Percentiles rank a stretch among this genome's conserved stretches.
phyloP scores from a whole-genome alignment of 1,140 invertebrate species.

The Drosophila pallidifrons region DNA sequence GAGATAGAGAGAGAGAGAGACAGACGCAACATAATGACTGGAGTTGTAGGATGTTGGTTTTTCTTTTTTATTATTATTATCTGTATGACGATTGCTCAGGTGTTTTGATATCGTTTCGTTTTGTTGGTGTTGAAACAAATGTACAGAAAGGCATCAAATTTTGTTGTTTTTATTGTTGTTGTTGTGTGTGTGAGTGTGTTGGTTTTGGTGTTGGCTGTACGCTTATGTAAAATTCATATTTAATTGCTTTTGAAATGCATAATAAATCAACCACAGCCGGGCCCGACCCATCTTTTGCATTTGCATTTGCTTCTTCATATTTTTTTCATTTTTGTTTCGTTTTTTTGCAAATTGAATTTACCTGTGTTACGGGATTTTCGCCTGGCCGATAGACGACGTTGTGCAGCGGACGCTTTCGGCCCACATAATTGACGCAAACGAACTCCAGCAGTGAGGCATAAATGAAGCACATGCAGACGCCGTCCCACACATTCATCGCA shows the following conservation, averaged over 20 bases:
- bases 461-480: constrained; percentile 98
- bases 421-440: constrained; percentile 97
- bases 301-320: constrained; percentile 10
- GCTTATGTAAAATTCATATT: constrained; percentile 67
- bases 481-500: constrained; percentile 98
- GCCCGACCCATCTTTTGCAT: constrained; percentile 28
- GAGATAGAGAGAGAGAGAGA: constrained; percentile 37
- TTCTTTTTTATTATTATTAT: constrained; percentile 41
- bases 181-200: constrained; percentile 40
- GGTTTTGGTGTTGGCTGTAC: constrained; percentile 43
- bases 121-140: constrained; percentile 32
- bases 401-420: constrained; percentile 94
- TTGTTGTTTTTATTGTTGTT: constrained; percentile 41
- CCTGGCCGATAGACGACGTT: constrained; percentile 95
- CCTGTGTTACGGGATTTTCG: constrained; percentile 95
- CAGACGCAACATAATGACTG: constrained; percentile 71
- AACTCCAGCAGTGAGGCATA: constrained; percentile 97
- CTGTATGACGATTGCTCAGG: constrained; percentile 54
- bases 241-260: constrained; percentile 67
- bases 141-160: constrained; percentile 49
- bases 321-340: constrained; percentile 27
- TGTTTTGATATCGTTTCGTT: constrained; percentile 54
- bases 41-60: constrained; percentile 54
- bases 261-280: constrained; percentile 47
- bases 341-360: constrained; percentile 85